phyloP scores from a whole-genome alignment of 1,140 invertebrate genomes.

The Nylanderia fulva region DNA sequence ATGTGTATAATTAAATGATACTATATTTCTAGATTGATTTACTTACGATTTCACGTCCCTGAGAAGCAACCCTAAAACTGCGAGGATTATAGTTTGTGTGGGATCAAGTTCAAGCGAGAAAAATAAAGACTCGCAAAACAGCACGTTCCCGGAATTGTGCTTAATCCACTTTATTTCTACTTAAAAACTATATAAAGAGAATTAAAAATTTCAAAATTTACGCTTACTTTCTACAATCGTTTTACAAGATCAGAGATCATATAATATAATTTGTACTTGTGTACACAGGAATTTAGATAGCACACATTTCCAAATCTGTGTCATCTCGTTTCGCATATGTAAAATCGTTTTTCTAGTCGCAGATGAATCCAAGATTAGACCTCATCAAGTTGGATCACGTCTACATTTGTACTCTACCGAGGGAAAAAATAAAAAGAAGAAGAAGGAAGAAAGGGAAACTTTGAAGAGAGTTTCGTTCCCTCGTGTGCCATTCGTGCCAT shows the following conservation, averaged over 20 bases:
- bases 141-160: background rate
- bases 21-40: background rate
- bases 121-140: slow-evolving; percentile 44
- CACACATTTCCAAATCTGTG: background rate
- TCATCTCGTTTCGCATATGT: background rate
- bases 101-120: slow-evolving; percentile 64
- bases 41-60: slow-evolving; percentile 43
- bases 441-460: no score
- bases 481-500: slow-evolving; percentile 1
- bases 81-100: slow-evolving; percentile 69
- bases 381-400: background rate
- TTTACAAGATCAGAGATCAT: background rate
- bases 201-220: no score
- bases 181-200: no score
- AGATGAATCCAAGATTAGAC: background rate
- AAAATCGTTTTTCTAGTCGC: background rate
- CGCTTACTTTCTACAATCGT: no score
- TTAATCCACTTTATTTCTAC: background rate
- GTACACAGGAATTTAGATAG: background rate
- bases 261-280: background rate
- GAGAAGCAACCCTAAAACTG: slow-evolving; percentile 74
- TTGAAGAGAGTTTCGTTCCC: no score
- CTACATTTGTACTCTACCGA: background rate
- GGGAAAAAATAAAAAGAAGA: background rate
- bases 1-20: background rate